Base-by-base conservation (phyloP, 2,888 invertebrate species). In the Diaperis boleti region DNA sequence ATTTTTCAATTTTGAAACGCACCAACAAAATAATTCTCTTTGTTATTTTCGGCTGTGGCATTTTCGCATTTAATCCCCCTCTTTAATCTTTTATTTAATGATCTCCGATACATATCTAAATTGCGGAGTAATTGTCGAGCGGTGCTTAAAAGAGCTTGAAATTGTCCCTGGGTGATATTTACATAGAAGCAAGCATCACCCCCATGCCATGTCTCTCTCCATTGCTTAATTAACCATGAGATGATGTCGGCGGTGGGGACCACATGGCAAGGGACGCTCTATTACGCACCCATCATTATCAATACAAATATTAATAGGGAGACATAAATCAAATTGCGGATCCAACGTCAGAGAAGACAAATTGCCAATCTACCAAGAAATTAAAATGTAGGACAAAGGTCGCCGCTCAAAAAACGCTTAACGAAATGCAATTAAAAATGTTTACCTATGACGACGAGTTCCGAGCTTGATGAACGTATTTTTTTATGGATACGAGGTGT, bases 71-170 rank as follows among this genome's bases (percentile, higher is more conserved):
- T 49, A 45, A 10, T 42, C 42, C 29, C 54, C 52, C 29, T 13
- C 42, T 29, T 54, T 35, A 44, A 54, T 42, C 42, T 54, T 42
- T 41, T 42, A 42, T 54, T 54, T 54, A 42, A 54, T 54, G 54
- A 54, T 54, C 54, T 41, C 70, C 66, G 80, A 80, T 81, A 79
- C 79, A 78, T 79, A 81, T 81, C 81, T 81, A 81, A 81, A 81
- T 81, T 81, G 79, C 74, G 66, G 69, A 76, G 79, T 81, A 81
- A 81, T 81, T 81, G 81, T 80, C 78, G 74, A 74, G 76, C 77
- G 79, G 80, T 80, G 81, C 77, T 80, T 82, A 82, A 81, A 80
- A 81, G 81, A 78, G 81, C 81, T 81, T 81, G 81, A 81, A 81
- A 81, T 81, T 81, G 81, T 80, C 79, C 79, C 76, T 72, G 71